Evolutionary conservation across 53 echinoderm and acorn worm species (phyloP).

Genomic region (Mesocentrotus franciscanus): DNA sequence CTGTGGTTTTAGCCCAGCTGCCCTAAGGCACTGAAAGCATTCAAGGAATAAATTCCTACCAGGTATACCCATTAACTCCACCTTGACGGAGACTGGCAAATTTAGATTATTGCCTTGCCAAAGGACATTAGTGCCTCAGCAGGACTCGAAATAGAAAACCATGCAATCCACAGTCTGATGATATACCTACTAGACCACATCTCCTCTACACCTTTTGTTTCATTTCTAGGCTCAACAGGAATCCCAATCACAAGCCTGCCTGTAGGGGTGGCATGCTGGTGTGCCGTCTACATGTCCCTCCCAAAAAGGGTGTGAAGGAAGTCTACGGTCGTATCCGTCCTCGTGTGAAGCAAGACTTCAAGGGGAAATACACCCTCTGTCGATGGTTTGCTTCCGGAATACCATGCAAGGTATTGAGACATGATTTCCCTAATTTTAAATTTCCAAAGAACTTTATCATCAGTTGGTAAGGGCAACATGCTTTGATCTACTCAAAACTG

Average conservation of each 20-base stretch:
- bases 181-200: too few species aligned
- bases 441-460: neutral
- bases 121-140: too few species aligned
- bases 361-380: slow-evolving; percentile 77
- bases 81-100: too few species aligned
- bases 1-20: too few species aligned
- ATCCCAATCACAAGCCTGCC: slow-evolving; percentile 56
- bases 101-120: too few species aligned
- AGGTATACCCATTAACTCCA: too few species aligned
- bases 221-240: neutral
- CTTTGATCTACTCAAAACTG: too few species aligned
- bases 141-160: too few species aligned
- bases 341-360: slow-evolving; percentile 75
- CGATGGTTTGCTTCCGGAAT: slow-evolving; percentile 66
- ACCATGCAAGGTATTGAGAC: slow-evolving; percentile 39
- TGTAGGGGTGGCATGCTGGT: slow-evolving; percentile 79
- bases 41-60: too few species aligned
- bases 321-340: slow-evolving; percentile 82
- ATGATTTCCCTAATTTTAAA: neutral
- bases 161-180: too few species aligned
- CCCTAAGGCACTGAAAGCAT: too few species aligned
- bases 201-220: neutral
- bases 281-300: slow-evolving; percentile 66
- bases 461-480: too few species aligned
- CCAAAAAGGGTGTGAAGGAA: slow-evolving; percentile 39